These are phyloP conservation scores for Lytechinus pictus DNA, from an alignment of 35 echinoderm and acorn worm species.

Conservation along the genomic window DNA sequence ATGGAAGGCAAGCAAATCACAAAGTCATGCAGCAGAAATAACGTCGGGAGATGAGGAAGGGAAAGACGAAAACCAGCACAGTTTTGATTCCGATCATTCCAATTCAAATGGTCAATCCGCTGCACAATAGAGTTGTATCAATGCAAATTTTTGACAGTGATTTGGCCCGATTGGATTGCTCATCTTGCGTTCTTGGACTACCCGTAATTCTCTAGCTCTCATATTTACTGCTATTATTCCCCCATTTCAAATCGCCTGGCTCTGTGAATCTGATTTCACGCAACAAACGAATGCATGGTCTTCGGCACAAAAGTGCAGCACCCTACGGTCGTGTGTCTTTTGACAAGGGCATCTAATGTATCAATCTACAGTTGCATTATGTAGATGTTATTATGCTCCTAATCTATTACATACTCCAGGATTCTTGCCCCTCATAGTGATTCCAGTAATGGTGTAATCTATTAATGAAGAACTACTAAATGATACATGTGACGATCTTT, in stretches of 20 bases:
- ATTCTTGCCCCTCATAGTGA: background rate
- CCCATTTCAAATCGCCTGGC: background rate
- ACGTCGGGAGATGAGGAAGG: background rate
- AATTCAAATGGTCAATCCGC: background rate
- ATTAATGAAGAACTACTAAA: background rate
- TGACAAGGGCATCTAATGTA: background rate
- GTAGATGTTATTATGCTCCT: background rate
- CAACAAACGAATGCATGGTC: background rate
- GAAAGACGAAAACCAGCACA: background rate
- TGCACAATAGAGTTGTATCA: background rate
- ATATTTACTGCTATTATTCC: background rate
- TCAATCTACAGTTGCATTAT: slow-evolving; percentile 2
- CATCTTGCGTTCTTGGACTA: background rate
- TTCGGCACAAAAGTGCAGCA: background rate
- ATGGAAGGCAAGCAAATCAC: background rate
- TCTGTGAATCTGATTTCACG: background rate
- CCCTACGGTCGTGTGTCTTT: background rate
- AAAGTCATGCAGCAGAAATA: background rate
- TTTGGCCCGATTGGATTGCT: background rate
- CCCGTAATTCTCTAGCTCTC: background rate
- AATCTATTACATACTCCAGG: background rate
- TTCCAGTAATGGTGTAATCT: background rate
- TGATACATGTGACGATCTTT: background rate
- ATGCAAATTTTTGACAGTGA: background rate
- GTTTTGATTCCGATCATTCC: background rate